These are phyloP conservation scores for Ochotona princeps DNA, from an alignment of 2,113 vertebrate genomes.

Conservation along the genomic window DNA sequence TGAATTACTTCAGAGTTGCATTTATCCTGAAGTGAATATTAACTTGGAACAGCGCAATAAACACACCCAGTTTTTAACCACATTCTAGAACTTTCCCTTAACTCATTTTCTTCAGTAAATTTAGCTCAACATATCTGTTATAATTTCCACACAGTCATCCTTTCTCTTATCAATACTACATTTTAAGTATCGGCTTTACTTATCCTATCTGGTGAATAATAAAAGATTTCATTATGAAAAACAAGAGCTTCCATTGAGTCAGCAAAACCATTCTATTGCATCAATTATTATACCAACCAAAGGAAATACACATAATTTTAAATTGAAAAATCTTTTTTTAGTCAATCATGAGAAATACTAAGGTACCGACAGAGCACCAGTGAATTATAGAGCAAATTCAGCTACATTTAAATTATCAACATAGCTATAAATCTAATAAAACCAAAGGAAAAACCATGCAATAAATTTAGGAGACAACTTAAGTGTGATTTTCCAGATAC, in stretches of 20 bases:
- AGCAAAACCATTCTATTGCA: constrained; percentile 21
- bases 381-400: constrained; percentile 37
- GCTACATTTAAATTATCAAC: constrained; percentile 10
- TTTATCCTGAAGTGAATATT: background rate
- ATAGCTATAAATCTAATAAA: constrained; percentile 27
- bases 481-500: background rate
- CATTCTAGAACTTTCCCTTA: background rate
- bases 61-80: constrained; percentile 32
- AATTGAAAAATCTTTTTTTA: constrained; percentile 18
- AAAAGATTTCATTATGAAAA: constrained; percentile 45
- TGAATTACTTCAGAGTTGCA: background rate
- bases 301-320: background rate
- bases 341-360: constrained; percentile 15
- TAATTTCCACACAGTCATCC: constrained; percentile 34
- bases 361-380: background rate
- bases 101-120: constrained; percentile 6
- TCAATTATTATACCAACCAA: constrained; percentile 24
- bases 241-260: constrained; percentile 8
- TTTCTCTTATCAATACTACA: constrained; percentile 31
- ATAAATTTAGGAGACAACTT: background rate
- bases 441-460: constrained; percentile 11
- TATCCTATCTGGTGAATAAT: background rate
- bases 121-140: background rate
- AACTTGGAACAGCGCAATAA: background rate
- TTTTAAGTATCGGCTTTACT: constrained; percentile 43